Evolutionary conservation across 2,888 invertebrate species (phyloP), one percentile per base, ranked within the genome.

Genomic region (Lottia scabra): DNA sequence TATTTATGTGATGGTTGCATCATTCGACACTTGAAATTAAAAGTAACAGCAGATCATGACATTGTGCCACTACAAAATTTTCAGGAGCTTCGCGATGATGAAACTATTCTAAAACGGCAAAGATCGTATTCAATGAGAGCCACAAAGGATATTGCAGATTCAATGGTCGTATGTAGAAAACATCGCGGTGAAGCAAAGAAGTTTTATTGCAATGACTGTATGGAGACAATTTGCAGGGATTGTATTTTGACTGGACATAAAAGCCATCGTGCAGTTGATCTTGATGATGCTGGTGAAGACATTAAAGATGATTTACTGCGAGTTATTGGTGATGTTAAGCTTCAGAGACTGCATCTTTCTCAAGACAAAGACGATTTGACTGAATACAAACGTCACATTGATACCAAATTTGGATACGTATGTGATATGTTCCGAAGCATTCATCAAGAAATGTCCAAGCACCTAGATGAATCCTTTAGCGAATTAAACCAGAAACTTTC

Each of bases 241-340:
- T 74, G 74, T 45, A 62, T 74, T 19, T 68, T 74, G 66, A 74
- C 74, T n/a, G 16, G 48, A 23, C 74, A 71, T 68, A 74, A 74
- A 62, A 65, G 69, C 46, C 74, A 74, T 68, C 23, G 44, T 64
- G 67, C 69, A 12, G 66, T 64, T 3, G 74, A 74, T 63, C 67
- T 74, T 6, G 48, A 43, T 0, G 74, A 74, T 26, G 74, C 64
- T 13, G 63, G 65, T 4, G 44, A 65, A 10, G 45, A 64, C 23
- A 71, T 71, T 26, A 65, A 63, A 15, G 46, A 65, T 2, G 71
- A 74, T 44, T 30, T 68, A n/a, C 46, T 27, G 15, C 30, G 44
- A 15, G 65, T 74, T 56, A 10, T 71, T 62, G 62, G 43, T 19
- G 62, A 68, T 16, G 68, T 71, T n/a, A 63, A 71, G 65, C 46